phyloP scores from a whole-genome alignment of 1,140 invertebrate genomes.

The Gryllus bimaculatus region DNA sequence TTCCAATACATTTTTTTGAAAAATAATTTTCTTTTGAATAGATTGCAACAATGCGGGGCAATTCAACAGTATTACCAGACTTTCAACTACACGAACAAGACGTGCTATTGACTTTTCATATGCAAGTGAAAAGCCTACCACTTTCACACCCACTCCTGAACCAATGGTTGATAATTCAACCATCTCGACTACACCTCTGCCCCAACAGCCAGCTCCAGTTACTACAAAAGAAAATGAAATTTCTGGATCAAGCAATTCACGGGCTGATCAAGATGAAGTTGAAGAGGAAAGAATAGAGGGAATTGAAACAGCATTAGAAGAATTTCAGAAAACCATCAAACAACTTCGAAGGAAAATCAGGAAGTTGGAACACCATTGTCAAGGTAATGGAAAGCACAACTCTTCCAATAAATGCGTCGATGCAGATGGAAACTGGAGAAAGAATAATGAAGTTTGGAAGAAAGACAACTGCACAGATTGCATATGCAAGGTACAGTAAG shows the following conservation, averaged over 20 bases:
- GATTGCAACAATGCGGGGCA: constrained; percentile 34
- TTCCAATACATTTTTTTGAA: not conserved
- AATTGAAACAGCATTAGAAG: constrained; percentile 43
- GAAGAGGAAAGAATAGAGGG: constrained; percentile 45
- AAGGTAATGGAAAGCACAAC: constrained; percentile 20
- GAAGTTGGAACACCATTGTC: constrained; percentile 38
- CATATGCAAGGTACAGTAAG: constrained; percentile 37
- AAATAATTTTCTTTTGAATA: constrained; percentile 18
- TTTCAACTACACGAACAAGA: constrained; percentile 29
- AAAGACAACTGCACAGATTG: constrained; percentile 43
- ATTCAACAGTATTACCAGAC: constrained; percentile 25
- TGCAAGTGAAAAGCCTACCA: constrained; percentile 16
- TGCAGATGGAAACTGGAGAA: constrained; percentile 32
- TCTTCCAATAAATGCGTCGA: constrained; percentile 35
- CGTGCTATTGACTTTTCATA: constrained; percentile 27
- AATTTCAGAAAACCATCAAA: constrained; percentile 44
- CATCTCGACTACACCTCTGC: not conserved
- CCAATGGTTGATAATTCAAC: constrained; percentile 6
- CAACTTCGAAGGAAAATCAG: constrained; percentile 41
- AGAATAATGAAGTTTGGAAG: constrained; percentile 41
- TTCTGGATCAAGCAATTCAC: not conserved
- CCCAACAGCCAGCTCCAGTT: not conserved
- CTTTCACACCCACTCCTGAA: not conserved
- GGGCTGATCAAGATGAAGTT: constrained; percentile 24
- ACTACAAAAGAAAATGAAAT: not conserved